Conservation (phyloP, 2,888 invertebrate species). For the Tetanocera ferruginea region DNA sequence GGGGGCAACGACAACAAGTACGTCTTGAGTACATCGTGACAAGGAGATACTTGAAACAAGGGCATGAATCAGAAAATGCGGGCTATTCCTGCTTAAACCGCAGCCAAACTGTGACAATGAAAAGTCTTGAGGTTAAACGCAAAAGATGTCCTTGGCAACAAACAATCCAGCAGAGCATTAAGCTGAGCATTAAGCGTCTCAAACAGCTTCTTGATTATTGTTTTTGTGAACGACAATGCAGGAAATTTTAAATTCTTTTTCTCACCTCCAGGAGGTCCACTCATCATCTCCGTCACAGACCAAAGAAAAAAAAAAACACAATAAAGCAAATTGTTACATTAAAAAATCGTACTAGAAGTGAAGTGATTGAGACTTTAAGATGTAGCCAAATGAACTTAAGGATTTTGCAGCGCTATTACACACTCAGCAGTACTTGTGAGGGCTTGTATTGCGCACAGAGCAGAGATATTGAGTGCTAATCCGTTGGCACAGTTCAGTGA, state of each 20-base stretch:
- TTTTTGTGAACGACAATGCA: neutral
- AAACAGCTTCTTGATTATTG: neutral
- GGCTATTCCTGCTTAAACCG: slow-evolving; percentile 44
- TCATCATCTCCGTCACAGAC: slow-evolving; percentile 51
- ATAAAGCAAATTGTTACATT: slow-evolving; percentile 54
- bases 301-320: slow-evolving; percentile 22
- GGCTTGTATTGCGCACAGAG: neutral
- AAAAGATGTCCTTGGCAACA: slow-evolving; percentile 55
- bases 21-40: neutral
- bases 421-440: slow-evolving; percentile 33
- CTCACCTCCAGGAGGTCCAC: slow-evolving; percentile 70
- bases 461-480: slow-evolving; percentile 31
- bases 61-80: slow-evolving; percentile 44
- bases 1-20: slow-evolving; percentile 35
- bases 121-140: slow-evolving; percentile 62
- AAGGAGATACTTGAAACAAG: slow-evolving; percentile 15
- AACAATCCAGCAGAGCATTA: slow-evolving; percentile 39
- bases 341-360: slow-evolving; percentile 49
- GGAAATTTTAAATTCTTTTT: slow-evolving; percentile 57
- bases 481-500: slow-evolving; percentile 52
- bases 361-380: slow-evolving; percentile 46
- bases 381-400: slow-evolving; percentile 48
- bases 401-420: slow-evolving; percentile 51
- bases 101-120: neutral
- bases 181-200: neutral